Base-by-base conservation (phyloP, 1,140 invertebrate genomes). In the Tetragnatha versicolor region DNA sequence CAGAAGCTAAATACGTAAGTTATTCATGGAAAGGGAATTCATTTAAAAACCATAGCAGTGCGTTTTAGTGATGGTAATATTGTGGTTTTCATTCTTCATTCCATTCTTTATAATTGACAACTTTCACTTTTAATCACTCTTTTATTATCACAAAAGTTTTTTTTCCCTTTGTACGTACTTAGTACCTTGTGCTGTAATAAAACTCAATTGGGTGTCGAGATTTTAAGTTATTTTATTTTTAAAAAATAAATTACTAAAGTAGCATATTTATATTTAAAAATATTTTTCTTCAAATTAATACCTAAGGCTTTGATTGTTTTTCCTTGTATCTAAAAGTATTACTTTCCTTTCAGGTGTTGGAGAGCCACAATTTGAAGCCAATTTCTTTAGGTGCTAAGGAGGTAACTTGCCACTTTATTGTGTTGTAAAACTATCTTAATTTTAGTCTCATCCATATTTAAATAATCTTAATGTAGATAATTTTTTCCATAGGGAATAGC, bases 1-100 rank as follows among this genome's bases (percentile, higher is more conserved):
- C 87, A 20, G 88, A 91, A 79, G 91, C 92, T 9, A 88, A 88
- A 87, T 88, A 90, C 81, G 90, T 90, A 85, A 86, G 85, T 83
- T 29, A 6, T 29, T 33, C 27, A 39, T 39, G 0, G 17, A 42
- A 7, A 17, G 10, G 42, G 42, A 20, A 47, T 47, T 2, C 12
- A 47, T 1, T 12, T 17, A 47, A 12, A 3, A 47, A 47, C 20
- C 42, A 3, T 17, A 17, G 42, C 1, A 3, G 42, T 47, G n/a
- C 20, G 42, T 47, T 47, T 47, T 47, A 47, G 3, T 17, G 12
- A 20, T 17, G 12, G 42, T 65, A 65, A 25, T 39, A 39, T 37
- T 39, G 3, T 37, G 22, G 17, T 39, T 12, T 65, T 42, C 33
- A 47, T 47, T 47, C 2, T 47, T 47, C 12, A 1, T 1, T 3